Conservation (phyloP, 2,797 vertebrate genomes). For the Gallinago stenura region DNA sequence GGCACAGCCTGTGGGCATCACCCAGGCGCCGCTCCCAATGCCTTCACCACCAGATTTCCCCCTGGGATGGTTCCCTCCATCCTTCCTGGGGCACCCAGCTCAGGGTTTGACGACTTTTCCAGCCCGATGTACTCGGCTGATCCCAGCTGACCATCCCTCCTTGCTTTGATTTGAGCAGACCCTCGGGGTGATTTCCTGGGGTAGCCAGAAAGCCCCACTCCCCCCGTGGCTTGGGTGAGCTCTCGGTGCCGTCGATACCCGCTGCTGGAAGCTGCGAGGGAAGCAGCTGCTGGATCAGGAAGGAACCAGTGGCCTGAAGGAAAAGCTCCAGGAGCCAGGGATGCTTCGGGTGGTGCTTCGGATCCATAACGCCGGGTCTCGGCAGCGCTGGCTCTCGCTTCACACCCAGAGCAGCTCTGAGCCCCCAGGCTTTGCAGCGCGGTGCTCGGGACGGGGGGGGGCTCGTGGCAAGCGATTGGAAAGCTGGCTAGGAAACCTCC, state of each 20-base stretch:
- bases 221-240: not conserved
- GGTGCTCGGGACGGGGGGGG: accelerated
- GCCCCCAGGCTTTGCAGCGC: not conserved
- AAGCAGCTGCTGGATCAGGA: not conserved
- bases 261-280: conserved; percentile 1
- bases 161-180: not conserved
- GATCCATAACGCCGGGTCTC: accelerated
- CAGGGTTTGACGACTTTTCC: not conserved
- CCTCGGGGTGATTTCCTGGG: not conserved
- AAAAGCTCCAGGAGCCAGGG: not conserved
- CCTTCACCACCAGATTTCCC: not conserved
- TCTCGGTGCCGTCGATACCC: not conserved
- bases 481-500: accelerated
- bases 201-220: not conserved
- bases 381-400: accelerated
- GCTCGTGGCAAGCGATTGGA: not conserved
- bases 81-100: not conserved
- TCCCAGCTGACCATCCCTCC: not conserved
- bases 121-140: not conserved
- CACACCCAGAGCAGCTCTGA: not conserved
- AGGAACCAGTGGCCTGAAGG: not conserved
- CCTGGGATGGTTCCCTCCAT: not conserved
- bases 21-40: not conserved
- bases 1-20: not conserved
- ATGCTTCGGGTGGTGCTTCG: not conserved